Evolutionary conservation across 2,113 vertebrate genomes (phyloP).

Genomic region (Cepphus grylle): DNA sequence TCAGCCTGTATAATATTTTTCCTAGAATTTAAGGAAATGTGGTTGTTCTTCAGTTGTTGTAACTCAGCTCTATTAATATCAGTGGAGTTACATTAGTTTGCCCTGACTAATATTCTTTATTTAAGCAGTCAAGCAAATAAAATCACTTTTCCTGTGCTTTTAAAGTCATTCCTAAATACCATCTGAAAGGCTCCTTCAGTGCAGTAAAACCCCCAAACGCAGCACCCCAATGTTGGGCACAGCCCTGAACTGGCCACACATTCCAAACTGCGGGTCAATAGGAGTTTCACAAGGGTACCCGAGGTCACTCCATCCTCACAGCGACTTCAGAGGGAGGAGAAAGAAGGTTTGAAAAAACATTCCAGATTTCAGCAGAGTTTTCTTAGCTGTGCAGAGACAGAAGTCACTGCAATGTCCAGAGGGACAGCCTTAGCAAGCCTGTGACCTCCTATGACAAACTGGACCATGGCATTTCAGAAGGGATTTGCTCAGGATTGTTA

Average conservation of each 20-base stretch:
- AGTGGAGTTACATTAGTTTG: not conserved
- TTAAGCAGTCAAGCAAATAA: slow-evolving; percentile 5
- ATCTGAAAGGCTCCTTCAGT: not conserved
- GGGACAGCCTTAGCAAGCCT: slow-evolving; percentile 2
- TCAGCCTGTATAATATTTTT: not conserved
- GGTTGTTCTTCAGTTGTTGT: not conserved
- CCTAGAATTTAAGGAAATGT: not conserved
- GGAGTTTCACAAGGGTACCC: not conserved
- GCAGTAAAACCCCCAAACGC: not conserved
- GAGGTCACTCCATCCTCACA: slow-evolving; percentile 3
- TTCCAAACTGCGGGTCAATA: not conserved
- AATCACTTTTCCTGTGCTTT: not conserved
- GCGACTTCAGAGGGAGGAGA: not conserved
- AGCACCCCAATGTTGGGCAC: not conserved
- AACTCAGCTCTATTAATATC: not conserved
- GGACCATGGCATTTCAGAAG: slow-evolving; percentile 10
- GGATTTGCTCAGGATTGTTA: slow-evolving; percentile 11
- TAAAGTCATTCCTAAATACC: not conserved
- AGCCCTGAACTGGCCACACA: not conserved
- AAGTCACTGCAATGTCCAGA: not conserved
- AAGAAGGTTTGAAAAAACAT: slow-evolving; percentile 20
- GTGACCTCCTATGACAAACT: slow-evolving; percentile 36
- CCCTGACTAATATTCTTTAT: not conserved
- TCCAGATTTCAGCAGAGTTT: not conserved
- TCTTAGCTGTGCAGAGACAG: not conserved